Conservation (phyloP, 2,797 vertebrate species). For the Gymnopithys bicolor region DNA sequence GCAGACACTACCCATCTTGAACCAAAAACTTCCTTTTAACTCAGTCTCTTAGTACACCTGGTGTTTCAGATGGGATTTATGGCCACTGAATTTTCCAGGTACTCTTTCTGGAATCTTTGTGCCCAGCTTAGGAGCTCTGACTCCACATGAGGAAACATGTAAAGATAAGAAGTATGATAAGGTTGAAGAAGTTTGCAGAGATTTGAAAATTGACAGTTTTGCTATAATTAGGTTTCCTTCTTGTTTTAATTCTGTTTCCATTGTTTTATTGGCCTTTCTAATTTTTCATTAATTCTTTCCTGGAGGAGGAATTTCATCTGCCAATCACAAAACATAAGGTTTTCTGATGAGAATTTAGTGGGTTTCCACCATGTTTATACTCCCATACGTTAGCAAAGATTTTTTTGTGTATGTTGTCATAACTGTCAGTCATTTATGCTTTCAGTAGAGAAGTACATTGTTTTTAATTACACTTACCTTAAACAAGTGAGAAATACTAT, state of each 20-base stretch:
- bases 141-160: not conserved
- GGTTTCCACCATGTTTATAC: not conserved
- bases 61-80: not conserved
- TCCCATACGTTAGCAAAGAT: accelerated
- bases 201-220: not conserved
- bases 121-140: not conserved
- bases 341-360: not conserved
- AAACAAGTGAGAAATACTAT: not conserved
- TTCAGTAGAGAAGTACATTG: not conserved
- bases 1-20: not conserved
- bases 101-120: not conserved
- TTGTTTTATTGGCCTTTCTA: not conserved
- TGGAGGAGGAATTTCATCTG: not conserved
- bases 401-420: not conserved
- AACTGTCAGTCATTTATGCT: not conserved
- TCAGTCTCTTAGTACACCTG: not conserved
- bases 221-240: not conserved
- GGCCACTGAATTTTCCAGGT: not conserved
- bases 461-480: not conserved
- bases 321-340: not conserved
- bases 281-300: not conserved
- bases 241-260: not conserved
- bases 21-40: not conserved
- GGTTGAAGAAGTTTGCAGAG: not conserved
- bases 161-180: not conserved